Base-by-base conservation (phyloP, 2,888 invertebrate genomes). In the Chouioia cunea region DNA sequence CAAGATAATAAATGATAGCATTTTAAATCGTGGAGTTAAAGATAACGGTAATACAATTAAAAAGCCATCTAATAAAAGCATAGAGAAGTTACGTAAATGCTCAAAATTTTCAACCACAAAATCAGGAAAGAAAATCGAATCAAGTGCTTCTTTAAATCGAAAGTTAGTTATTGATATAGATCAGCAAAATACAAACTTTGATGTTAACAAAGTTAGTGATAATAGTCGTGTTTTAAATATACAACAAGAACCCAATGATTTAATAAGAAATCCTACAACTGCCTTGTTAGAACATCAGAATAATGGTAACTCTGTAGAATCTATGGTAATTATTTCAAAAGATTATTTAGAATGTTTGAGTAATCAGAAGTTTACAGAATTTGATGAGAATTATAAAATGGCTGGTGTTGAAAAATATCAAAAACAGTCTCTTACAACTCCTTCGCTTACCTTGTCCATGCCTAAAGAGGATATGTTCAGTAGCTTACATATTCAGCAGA, bases 1-100 rank as follows among this genome's bases (percentile, higher is more conserved):
- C 54, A 77, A 71, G 63, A 81, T 78, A 74, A 65, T 78, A 74
- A 79, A 74, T 60, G 83, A 83, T 1, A 76, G 73, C 60, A 74
- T 77, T 62, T 57, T 75, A 64, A 68, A 75, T n/a, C 74, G 76
- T 47, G 69, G 71, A 22, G 70, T 77, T 22, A 79, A 76, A 59
- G 81, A 80, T 54, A 79, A 66, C 70, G 83, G 83, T 64, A 76
- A 27, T 10, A 68, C 47, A 56, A 57, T 77, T 48, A 78, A 79
- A 52, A 83, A 80, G 73, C 57, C 79, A 3, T 47, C 44, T 22
- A 82, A 78, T 64, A 84, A 83, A 66, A 81, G 83, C 54, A 82
- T 77, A 0, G 82, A 83, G 2, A 81, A 79, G 73, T 76, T 76
- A 63, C 74, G 79, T 8, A 79, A 79, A 46, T 77, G 77, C 52